A percentile compares a stretch with the other conserved stretches of the same genome.
Evolutionary conservation across 2,113 vertebrate species (phyloP).

Genomic region (Phrynosoma platyrhinos): DNA sequence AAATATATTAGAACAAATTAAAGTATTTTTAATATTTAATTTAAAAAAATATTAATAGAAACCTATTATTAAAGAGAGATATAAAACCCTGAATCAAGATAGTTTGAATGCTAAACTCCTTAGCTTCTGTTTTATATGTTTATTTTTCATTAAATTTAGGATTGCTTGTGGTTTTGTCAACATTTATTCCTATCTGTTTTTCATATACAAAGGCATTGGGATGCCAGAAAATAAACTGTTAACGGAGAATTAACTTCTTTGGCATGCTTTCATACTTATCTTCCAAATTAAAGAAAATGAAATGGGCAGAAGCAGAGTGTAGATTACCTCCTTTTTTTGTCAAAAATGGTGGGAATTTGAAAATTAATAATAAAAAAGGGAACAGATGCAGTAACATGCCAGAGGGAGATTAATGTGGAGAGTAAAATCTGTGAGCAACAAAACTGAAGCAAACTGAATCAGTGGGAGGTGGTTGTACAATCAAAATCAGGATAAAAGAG

Average conservation of each 20-base stretch:
- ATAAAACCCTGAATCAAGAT: constrained; percentile 50
- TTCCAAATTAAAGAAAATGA: constrained; percentile 89
- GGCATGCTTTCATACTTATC: constrained; percentile 83
- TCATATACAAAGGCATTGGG: constrained; percentile 81
- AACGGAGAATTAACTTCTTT: constrained; percentile 87
- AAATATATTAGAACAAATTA: constrained; percentile 36
- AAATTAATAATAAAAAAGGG: constrained; percentile 99
- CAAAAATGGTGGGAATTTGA: constrained; percentile 94
- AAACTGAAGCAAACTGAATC: constrained; percentile 99
- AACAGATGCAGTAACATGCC: constrained; percentile 99
- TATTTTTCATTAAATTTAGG: constrained; percentile 82
- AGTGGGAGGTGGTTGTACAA: constrained; percentile 98
- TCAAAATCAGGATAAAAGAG: constrained; percentile 98
- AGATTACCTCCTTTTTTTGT: constrained; percentile 87
- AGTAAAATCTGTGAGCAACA: constrained; percentile 98
- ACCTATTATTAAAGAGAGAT: constrained; percentile 59
- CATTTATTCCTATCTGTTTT: constrained; percentile 82
- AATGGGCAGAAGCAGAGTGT: constrained; percentile 87
- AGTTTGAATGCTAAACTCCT: constrained; percentile 76
- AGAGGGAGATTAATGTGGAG: constrained; percentile 98
- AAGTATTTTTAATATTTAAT: constrained; percentile 21
- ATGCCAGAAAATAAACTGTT: constrained; percentile 87
- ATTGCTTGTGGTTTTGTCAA: constrained; percentile 74
- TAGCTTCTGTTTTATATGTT: constrained; percentile 72
- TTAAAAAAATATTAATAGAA: constrained; percentile 25